A percentile compares a stretch with the other conserved stretches of the same genome.
Evolutionary conservation across 2,797 vertebrate species (phyloP).

Genomic region (Squalus acanthias): DNA sequence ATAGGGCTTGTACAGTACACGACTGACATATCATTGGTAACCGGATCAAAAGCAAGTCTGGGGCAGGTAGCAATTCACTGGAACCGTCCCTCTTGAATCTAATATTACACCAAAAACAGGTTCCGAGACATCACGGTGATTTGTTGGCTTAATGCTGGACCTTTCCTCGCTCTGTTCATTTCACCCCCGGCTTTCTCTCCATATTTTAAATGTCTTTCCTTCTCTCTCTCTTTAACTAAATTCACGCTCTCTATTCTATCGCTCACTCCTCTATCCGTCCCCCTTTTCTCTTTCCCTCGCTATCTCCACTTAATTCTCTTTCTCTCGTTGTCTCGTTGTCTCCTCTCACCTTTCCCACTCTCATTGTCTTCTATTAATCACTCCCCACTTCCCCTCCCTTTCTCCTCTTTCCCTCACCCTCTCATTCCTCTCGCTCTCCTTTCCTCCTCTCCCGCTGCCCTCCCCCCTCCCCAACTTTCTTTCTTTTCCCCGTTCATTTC

Average conservation of each 20-base stretch:
- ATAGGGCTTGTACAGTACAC: not conserved
- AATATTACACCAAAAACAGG: not conserved
- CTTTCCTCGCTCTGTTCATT: not conserved
- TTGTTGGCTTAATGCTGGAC: not conserved
- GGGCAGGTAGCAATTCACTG: not conserved
- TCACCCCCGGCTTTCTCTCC: not conserved
- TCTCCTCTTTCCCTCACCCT: not conserved
- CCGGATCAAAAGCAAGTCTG: not conserved
- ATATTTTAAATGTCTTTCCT: not conserved
- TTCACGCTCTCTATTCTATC: not conserved
- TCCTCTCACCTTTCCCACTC: not conserved
- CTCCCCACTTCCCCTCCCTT: not conserved
- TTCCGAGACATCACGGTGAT: not conserved
- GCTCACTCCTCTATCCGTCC: not conserved
- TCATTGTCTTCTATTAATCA: not conserved
- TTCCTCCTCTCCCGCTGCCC: not conserved
- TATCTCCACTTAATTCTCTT: too few species aligned
- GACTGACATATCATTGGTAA: not conserved
- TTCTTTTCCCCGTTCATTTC: not conserved
- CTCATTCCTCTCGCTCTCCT: not conserved
- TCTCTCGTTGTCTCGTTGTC: too few species aligned
- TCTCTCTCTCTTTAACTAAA: too few species aligned
- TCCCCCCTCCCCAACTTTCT: too few species aligned
- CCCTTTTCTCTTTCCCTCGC: too few species aligned
- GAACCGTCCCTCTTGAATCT: not conserved